Conservation (phyloP, 2,113 vertebrate species). For the Pachypanchax playfairii region DNA sequence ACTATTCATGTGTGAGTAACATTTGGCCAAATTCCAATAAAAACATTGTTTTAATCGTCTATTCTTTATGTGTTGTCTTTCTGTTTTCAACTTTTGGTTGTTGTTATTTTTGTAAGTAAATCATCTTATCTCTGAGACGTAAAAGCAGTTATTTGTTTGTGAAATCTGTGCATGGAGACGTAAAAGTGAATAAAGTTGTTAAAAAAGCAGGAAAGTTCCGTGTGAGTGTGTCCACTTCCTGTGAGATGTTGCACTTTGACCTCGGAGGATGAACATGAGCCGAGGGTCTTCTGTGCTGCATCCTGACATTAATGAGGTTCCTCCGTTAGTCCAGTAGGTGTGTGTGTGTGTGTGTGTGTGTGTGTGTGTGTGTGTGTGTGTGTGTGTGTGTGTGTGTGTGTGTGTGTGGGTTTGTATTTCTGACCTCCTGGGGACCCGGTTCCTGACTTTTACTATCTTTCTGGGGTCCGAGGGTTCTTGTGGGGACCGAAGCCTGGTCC, state of each 20-base stretch:
- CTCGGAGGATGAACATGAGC: constrained; percentile 58
- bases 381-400: constrained; percentile 10
- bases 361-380: constrained; percentile 13
- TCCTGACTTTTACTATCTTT: too few relatives aligned
- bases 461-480: too few relatives aligned
- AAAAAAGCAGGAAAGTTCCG: constrained; percentile 2
- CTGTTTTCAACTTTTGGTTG: background rate
- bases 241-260: constrained; percentile 63
- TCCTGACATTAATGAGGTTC: constrained; percentile 51
- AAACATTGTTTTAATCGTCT: too few relatives aligned
- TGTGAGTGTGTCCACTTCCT: constrained; percentile 55
- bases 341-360: constrained; percentile 14
- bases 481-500: too few relatives aligned
- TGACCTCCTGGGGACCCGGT: too few relatives aligned
- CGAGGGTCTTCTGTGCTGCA: constrained; percentile 44
- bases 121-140: too few relatives aligned
- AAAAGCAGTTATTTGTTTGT: constrained; percentile 14
- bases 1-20: too few relatives aligned
- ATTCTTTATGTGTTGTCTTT: too few relatives aligned
- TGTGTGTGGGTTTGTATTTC: too few relatives aligned
- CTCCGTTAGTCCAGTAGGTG: constrained; percentile 14
- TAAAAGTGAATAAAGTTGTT: constrained; percentile 19
- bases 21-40: too few relatives aligned
- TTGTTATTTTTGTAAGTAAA: too few relatives aligned
- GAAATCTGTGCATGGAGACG: constrained; percentile 50